These are phyloP conservation scores for Mylabris sibirica DNA, from an alignment of 2,888 invertebrate genomes.

Conservation along the genomic window DNA sequence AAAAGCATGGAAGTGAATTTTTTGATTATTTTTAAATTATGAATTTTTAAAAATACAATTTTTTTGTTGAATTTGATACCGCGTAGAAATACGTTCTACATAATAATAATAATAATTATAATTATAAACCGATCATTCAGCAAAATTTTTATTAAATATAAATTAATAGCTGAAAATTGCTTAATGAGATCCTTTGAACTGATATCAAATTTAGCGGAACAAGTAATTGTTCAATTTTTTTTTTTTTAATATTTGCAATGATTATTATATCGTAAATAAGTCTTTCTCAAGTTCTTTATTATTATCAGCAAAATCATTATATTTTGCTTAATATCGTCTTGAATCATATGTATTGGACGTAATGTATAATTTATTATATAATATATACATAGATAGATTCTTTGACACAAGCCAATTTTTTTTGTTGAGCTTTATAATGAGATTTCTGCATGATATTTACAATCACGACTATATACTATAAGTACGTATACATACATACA, in stretches of 20 bases:
- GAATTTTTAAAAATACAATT: neutral
- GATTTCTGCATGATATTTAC: conserved; percentile 10
- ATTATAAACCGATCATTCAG: conserved; percentile 25
- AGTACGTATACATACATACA: no score
- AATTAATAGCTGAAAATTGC: conserved; percentile 31
- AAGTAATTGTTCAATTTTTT: conserved; percentile 13
- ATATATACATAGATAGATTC: neutral
- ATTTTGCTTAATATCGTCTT: neutral
- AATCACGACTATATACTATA: neutral
- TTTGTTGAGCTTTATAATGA: neutral
- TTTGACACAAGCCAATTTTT: neutral
- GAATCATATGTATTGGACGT: neutral
- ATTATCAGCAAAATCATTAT: conserved; percentile 10
- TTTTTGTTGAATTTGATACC: conserved; percentile 17
- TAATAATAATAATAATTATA: conserved; percentile 14
- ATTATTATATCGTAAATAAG: neutral
- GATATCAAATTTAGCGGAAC: conserved; percentile 33
- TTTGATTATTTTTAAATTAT: neutral
- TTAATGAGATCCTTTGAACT: conserved; percentile 34
- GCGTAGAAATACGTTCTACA: conserved; percentile 26
- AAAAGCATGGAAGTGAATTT: neutral
- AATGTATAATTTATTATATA: conserved; percentile 7
- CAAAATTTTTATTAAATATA: conserved; percentile 27
- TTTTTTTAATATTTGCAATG: neutral
- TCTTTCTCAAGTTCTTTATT: neutral